A percentile compares a stretch with the other conserved stretches of the same genome.
phyloP scores from a whole-genome alignment of 2,113 vertebrate genomes.

The Gymnogyps californianus region DNA sequence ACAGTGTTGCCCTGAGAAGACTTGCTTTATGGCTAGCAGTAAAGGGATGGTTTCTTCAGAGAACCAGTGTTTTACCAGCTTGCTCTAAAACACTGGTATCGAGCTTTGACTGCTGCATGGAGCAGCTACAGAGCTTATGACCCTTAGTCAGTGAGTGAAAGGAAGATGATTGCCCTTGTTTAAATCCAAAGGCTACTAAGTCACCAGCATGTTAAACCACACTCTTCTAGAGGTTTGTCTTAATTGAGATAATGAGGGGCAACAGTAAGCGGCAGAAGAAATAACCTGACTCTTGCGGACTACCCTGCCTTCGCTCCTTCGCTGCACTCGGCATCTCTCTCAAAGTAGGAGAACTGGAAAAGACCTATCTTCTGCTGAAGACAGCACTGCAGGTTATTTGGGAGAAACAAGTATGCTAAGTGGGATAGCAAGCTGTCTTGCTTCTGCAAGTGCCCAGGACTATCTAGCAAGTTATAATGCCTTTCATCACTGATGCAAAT shows the following conservation, averaged over 20 bases:
- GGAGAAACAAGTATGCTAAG: constrained; percentile 11
- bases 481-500: constrained; percentile 49
- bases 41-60: neutral
- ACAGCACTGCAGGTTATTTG: neutral
- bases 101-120: neutral
- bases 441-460: neutral
- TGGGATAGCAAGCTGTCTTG: neutral
- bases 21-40: accelerated
- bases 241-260: constrained; percentile 58
- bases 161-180: neutral
- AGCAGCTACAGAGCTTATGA: neutral
- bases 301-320: neutral
- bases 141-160: neutral
- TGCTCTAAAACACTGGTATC: accelerated
- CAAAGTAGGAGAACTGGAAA: neutral
- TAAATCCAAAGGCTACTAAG: neutral
- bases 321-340: neutral
- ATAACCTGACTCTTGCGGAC: neutral
- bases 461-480: neutral
- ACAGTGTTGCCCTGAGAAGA: accelerated
- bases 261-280: neutral
- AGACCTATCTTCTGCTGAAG: neutral
- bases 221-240: constrained; percentile 7
- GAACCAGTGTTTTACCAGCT: accelerated
- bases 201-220: neutral